Evolutionary conservation across 2,797 vertebrate genomes (phyloP).

Genomic region (Parambassis ranga): DNA sequence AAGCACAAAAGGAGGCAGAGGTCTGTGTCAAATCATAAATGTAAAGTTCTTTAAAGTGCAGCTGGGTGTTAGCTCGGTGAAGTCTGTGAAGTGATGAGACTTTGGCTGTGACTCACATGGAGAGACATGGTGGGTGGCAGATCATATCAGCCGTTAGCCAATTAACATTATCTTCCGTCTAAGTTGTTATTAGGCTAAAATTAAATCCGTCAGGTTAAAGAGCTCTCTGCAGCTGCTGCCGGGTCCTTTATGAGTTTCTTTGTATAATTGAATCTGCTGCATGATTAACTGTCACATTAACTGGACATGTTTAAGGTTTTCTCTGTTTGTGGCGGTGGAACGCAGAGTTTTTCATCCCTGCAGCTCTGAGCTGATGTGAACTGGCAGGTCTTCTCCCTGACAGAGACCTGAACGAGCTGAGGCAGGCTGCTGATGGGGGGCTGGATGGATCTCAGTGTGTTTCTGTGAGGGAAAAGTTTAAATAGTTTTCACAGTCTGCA

Average conservation of each 20-base stretch:
- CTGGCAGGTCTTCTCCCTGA: conserved; percentile 9
- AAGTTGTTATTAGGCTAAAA: background rate
- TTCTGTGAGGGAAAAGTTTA: background rate
- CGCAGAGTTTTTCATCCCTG: background rate
- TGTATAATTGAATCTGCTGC: background rate
- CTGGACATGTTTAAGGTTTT: too few species aligned
- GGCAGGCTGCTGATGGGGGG: background rate
- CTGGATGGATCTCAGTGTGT: background rate
- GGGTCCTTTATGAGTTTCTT: background rate
- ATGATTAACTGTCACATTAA: background rate
- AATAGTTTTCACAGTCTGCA: background rate
- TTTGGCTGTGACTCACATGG: too few species aligned
- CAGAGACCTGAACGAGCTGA: background rate
- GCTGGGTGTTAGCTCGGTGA: too few species aligned
- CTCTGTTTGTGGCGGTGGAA: too few species aligned
- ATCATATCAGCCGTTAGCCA: background rate
- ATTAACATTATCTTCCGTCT: background rate
- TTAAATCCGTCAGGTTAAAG: background rate
- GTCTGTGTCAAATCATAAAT: too few species aligned
- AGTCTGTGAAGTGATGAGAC: too few species aligned
- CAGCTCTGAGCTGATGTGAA: background rate
- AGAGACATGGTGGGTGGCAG: background rate
- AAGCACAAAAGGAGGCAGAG: too few species aligned
- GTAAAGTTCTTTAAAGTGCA: too few species aligned
- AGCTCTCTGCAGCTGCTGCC: background rate